Percentiles rank a stretch among this genome's conserved stretches.
phyloP scores from a whole-genome alignment of 2,888 invertebrate genomes.

The Dynastes maya region DNA sequence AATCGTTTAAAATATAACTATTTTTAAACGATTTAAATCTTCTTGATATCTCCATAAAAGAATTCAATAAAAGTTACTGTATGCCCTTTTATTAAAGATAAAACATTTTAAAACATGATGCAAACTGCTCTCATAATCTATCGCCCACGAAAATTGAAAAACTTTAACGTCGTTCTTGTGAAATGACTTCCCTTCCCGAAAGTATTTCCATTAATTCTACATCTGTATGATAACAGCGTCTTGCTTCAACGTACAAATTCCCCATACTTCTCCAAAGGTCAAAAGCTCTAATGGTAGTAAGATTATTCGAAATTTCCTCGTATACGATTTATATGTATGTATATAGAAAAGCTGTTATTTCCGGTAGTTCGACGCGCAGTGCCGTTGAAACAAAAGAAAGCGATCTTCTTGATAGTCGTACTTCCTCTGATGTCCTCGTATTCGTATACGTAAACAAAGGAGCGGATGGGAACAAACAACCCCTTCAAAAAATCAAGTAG shows the following conservation, averaged over 20 bases:
- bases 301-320: neutral
- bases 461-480: constrained; percentile 48
- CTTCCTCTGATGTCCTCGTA: constrained; percentile 42
- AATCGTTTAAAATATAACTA: too few species aligned
- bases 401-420: constrained; percentile 46
- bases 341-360: constrained; percentile 31
- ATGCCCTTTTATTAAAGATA: too few species aligned
- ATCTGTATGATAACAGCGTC: neutral
- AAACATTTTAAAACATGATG: too few species aligned
- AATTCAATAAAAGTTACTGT: too few species aligned
- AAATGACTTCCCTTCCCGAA: neutral
- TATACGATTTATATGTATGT: neutral
- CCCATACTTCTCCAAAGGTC: too few species aligned
- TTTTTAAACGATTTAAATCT: too few species aligned
- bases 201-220: neutral
- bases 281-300: neutral
- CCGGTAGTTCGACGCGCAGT: constrained; percentile 26
- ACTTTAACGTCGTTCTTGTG: neutral
- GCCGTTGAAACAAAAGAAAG: constrained; percentile 37
- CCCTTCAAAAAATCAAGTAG: constrained; percentile 39
- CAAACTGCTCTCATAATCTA: neutral
- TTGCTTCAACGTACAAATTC: too few species aligned
- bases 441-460: constrained; percentile 35
- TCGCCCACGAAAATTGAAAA: neutral
- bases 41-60: too few species aligned